Conservation (phyloP, 2,888 invertebrate species). For the Mythimna loreyi region DNA sequence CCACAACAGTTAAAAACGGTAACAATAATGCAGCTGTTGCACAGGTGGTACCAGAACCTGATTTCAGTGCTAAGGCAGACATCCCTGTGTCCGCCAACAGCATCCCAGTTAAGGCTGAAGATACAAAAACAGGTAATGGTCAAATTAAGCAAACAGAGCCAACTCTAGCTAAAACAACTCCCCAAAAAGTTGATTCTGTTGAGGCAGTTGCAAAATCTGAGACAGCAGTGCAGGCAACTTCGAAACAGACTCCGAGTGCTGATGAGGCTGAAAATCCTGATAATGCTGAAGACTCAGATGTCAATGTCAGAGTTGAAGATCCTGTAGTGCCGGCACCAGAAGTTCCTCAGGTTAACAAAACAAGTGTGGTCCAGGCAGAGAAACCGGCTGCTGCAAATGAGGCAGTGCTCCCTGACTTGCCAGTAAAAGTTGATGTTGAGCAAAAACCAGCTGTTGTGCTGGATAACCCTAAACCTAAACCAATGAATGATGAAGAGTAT, state of each 20-base stretch:
- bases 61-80: conserved; percentile 35
- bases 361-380: conserved; percentile 29
- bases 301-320: conserved; percentile 37
- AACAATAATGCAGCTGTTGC: conserved; percentile 37
- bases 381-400: conserved; percentile 42
- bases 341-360: conserved; percentile 34
- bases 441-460: conserved; percentile 57
- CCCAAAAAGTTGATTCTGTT: conserved; percentile 22
- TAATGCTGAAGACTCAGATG: conserved; percentile 37
- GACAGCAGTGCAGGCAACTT: conserved; percentile 18
- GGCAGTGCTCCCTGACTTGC: conserved; percentile 34
- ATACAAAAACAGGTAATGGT: conserved; percentile 22
- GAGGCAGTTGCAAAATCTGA: conserved; percentile 32
- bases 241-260: conserved; percentile 36
- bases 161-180: conserved; percentile 41
- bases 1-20: conserved; percentile 42
- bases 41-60: conserved; percentile 31
- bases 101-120: conserved; percentile 26
- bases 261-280: conserved; percentile 31
- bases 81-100: conserved; percentile 30
- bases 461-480: conserved; percentile 61
- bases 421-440: conserved; percentile 41
- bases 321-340: conserved; percentile 29
- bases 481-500: conserved; percentile 60
- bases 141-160: conserved; percentile 46